phyloP scores from a whole-genome alignment of 2,113 vertebrate genomes.

The Poeciliopsis occidentalis region DNA sequence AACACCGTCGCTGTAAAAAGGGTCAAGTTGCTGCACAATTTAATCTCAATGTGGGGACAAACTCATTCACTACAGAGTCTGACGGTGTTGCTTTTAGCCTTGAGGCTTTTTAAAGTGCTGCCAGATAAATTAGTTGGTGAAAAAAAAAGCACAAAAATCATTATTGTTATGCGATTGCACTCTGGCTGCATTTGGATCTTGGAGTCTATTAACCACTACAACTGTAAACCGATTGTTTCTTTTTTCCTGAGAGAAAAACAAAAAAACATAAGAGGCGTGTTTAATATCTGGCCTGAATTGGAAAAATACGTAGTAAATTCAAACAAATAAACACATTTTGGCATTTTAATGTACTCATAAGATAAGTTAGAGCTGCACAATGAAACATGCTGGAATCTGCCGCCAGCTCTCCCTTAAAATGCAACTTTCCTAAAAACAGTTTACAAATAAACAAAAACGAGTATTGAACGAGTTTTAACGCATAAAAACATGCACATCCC shows the following conservation, averaged over 20 bases:
- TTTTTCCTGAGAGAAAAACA: neutral
- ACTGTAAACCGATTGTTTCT: neutral
- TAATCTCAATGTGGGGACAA: neutral
- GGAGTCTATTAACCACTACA: neutral
- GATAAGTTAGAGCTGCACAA: no score
- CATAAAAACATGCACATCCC: no score
- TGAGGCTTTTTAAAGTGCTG: slow-evolving; percentile 4
- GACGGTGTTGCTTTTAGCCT: neutral
- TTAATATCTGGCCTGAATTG: neutral
- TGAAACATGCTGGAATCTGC: no score
- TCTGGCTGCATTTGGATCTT: slow-evolving; percentile 3
- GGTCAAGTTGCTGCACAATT: neutral
- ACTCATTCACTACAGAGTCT: neutral
- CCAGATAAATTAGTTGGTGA: neutral
- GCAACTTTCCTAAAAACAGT: no score
- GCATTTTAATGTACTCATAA: neutral
- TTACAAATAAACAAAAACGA: no score
- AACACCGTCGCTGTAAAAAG: neutral
- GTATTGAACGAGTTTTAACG: no score
- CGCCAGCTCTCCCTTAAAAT: no score
- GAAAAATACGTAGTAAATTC: neutral
- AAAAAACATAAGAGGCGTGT: neutral
- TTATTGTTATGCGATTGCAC: neutral
- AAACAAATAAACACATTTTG: neutral
- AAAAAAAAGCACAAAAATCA: neutral